Evolutionary conservation across 2,797 vertebrate species (phyloP).

Genomic region (Aphelocoma californica): DNA sequence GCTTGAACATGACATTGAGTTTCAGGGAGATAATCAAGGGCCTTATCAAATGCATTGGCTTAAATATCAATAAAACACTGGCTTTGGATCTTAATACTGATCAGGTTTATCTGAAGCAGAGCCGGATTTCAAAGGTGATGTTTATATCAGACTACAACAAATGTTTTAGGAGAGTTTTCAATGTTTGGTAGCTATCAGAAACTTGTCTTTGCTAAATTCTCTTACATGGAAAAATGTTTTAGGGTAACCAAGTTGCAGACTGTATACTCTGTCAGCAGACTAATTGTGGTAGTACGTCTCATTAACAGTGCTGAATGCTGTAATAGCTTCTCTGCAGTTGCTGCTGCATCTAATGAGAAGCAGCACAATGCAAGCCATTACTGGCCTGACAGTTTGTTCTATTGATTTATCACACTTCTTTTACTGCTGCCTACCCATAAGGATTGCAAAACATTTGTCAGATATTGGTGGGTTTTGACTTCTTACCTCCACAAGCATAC

Average conservation of each 20-base stretch:
- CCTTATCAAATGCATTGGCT: constrained; percentile 35
- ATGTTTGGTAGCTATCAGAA: not conserved
- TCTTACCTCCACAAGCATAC: constrained; percentile 1
- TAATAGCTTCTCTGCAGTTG: constrained; percentile 69
- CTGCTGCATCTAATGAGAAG: constrained; percentile 70
- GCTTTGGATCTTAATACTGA: constrained; percentile 29
- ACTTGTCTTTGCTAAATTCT: not conserved
- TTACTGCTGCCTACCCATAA: constrained; percentile 49
- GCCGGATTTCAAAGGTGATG: constrained; percentile 32
- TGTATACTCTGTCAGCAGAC: constrained; percentile 54
- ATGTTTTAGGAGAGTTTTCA: constrained; percentile 1
- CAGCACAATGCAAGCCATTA: constrained; percentile 64
- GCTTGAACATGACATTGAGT: constrained; percentile 14
- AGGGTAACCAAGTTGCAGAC: constrained; percentile 38
- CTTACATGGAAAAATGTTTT: constrained; percentile 1
- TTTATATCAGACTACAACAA: not conserved
- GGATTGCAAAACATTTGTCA: constrained; percentile 49
- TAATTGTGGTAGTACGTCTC: constrained; percentile 65
- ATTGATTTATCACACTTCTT: constrained; percentile 71
- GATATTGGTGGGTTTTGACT: constrained; percentile 36
- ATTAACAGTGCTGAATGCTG: constrained; percentile 65
- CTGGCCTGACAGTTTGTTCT: constrained; percentile 68
- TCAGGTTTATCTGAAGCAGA: constrained; percentile 34
- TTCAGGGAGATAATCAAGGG: constrained; percentile 41
- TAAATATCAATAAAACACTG: constrained; percentile 53